A percentile compares a stretch with the other conserved stretches of the same genome.
Evolutionary conservation across 2,797 vertebrate species (phyloP).

Genomic region (Neoniphon sammara): DNA sequence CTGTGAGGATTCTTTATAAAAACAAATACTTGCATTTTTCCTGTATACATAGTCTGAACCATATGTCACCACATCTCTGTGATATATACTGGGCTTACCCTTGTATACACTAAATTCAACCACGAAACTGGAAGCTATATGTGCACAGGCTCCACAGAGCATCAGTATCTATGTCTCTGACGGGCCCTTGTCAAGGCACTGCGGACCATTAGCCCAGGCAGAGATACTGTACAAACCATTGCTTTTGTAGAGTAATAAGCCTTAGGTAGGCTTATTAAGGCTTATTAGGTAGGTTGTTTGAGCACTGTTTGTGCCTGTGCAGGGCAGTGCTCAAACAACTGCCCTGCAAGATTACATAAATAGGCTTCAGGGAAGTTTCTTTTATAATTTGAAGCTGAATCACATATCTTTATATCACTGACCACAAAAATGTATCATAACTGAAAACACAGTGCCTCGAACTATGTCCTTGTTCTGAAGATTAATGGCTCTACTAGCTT

Average conservation of each 20-base stretch:
- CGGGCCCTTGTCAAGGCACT: slow-evolving; percentile 17
- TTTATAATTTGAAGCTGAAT: slow-evolving; percentile 8
- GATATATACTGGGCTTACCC: background rate
- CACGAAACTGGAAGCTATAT: background rate
- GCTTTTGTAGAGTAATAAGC: slow-evolving; percentile 29
- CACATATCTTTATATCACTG: background rate
- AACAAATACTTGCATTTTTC: background rate
- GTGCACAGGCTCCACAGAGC: slow-evolving; percentile 16
- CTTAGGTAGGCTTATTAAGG: too few relatives aligned
- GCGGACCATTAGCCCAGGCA: slow-evolving; percentile 36
- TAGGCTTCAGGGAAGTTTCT: slow-evolving; percentile 26
- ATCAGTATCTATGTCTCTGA: slow-evolving; percentile 25
- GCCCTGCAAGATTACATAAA: slow-evolving; percentile 42
- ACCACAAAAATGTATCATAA: background rate
- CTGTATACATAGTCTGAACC: background rate
- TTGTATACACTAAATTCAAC: background rate
- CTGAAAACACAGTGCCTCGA: background rate
- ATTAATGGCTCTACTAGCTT: background rate
- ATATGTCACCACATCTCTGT: background rate
- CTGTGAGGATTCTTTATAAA: slow-evolving; percentile 11
- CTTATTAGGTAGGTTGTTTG: too few relatives aligned
- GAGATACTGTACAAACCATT: slow-evolving; percentile 33
- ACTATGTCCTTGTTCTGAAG: background rate
- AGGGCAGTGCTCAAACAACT: slow-evolving; percentile 4
- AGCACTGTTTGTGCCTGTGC: too few relatives aligned